Evolutionary conservation across 2,888 invertebrate species (phyloP), one percentile per base, ranked within the genome.

Genomic region (Heptascelio sp.): DNA sequence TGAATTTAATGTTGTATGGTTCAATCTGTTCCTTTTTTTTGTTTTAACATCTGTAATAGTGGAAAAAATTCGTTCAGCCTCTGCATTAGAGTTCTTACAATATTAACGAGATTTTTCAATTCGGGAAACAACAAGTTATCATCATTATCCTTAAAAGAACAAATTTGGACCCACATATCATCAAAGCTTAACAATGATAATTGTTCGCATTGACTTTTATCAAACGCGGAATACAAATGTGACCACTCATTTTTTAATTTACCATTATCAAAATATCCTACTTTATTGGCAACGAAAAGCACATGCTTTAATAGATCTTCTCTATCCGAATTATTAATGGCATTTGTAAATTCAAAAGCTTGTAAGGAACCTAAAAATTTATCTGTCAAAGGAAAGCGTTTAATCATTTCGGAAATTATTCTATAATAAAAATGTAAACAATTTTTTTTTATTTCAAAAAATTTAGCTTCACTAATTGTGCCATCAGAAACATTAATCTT

Each of bases 21-120:
- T 21, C 49, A 49, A 8, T 49, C 11, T 17, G 19, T 49, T 49
- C 11, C 49, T 49, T 49, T 21, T 49, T 19, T 21, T 49, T 19
- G 19, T 8, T 49, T 49, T 49, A 3, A 19, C 19, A 40, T 62
- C 60, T 3, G 60, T 13, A 1, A 62, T 11, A 11, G 43, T 62
- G 3, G 60, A 62, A 43, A 62, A 62, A 43, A 62, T 34, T 21
- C 60, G n/a, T 25, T 62, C 60, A 6, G 60, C 60, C 5, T 40
- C 60, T 9, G 60, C 60, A 23, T 62, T 62, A 11, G 60, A 62
- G n/a, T n/a, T n/a, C n/a, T n/a, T n/a, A n/a, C n/a, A n/a, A n/a
- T n/a, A n/a, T n/a, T n/a, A n/a, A n/a, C n/a, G n/a, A n/a, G n/a
- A n/a, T n/a, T n/a, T n/a, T n/a, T n/a, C n/a, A n/a, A n/a, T n/a